Percentiles rank a stretch among this genome's conserved stretches.
Conservation (phyloP, 2,797 vertebrate species). For the Lemur catta region DNA sequence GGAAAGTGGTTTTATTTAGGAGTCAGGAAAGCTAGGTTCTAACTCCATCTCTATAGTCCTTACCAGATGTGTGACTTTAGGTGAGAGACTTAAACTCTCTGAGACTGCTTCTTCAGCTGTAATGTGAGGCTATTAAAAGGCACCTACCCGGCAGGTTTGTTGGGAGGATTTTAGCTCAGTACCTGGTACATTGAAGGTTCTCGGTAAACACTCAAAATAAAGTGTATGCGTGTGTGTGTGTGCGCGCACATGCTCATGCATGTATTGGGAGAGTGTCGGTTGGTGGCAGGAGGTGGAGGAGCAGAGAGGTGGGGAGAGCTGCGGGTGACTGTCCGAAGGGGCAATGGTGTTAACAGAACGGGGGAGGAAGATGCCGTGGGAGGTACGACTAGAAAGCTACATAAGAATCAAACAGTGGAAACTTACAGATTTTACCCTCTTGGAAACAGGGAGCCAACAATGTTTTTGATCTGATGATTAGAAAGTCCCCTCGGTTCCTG, state of each 20-base stretch:
- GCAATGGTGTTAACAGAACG: not conserved
- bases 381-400: not conserved
- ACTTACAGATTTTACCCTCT: not conserved
- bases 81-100: not conserved
- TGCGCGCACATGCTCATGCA: too few species aligned
- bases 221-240: not conserved
- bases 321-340: not conserved
- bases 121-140: not conserved
- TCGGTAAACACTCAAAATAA: not conserved
- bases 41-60: not conserved
- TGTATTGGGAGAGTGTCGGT: not conserved
- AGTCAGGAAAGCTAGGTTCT: not conserved
- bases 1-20: not conserved
- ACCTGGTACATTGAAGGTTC: not conserved
- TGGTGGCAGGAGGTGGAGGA: not conserved
- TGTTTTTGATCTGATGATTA: not conserved
- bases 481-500: not conserved
- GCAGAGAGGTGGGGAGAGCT: not conserved
- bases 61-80: not conserved
- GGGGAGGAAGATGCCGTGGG: not conserved
- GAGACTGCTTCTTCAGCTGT: not conserved
- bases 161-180: not conserved
- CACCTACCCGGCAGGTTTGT: not conserved
- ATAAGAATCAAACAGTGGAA: not conserved
- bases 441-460: not conserved